Conservation (phyloP, 2,888 invertebrate species). For the Drosophila antonietae region DNA sequence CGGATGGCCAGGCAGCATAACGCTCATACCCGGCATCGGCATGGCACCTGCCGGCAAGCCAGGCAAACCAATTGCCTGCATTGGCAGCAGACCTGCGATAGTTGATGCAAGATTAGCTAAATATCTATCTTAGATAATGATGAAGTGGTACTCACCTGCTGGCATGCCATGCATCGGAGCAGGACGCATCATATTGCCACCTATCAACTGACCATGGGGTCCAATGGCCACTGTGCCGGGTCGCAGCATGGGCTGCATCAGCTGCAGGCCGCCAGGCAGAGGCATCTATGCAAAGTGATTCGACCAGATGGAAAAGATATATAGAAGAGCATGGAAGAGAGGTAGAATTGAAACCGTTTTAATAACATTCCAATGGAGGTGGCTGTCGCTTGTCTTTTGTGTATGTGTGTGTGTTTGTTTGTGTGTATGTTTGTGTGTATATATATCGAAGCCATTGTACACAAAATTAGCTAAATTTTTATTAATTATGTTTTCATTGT, state of each 20-base stretch:
- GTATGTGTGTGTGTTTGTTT: slow-evolving; percentile 26
- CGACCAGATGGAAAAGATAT: slow-evolving; percentile 45
- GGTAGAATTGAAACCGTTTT: slow-evolving; percentile 47
- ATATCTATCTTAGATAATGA: neutral
- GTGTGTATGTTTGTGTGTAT: slow-evolving; percentile 33
- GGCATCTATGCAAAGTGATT: slow-evolving; percentile 63
- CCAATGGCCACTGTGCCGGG: slow-evolving; percentile 83
- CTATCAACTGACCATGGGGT: slow-evolving; percentile 82
- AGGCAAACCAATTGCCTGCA: slow-evolving; percentile 82
- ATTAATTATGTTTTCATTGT: slow-evolving; percentile 61
- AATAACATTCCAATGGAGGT: slow-evolving; percentile 23
- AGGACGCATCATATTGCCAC: slow-evolving; percentile 83
- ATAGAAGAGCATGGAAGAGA: slow-evolving; percentile 76
- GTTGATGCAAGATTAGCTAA: no score
- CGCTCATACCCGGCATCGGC: slow-evolving; percentile 84
- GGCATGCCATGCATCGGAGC: slow-evolving; percentile 83
- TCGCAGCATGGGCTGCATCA: slow-evolving; percentile 84
- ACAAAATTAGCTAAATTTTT: slow-evolving; percentile 78
- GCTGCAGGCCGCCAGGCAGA: slow-evolving; percentile 83
- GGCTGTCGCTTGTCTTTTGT: slow-evolving; percentile 21
- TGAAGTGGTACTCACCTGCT: slow-evolving; percentile 75
- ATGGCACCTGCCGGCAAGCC: slow-evolving; percentile 79
- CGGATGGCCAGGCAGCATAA: slow-evolving; percentile 85
- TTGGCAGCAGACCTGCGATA: slow-evolving; percentile 81
- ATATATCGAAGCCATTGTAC: slow-evolving; percentile 78